phyloP scores from a whole-genome alignment of 2,888 invertebrate species.

The Chironomus riparius region DNA sequence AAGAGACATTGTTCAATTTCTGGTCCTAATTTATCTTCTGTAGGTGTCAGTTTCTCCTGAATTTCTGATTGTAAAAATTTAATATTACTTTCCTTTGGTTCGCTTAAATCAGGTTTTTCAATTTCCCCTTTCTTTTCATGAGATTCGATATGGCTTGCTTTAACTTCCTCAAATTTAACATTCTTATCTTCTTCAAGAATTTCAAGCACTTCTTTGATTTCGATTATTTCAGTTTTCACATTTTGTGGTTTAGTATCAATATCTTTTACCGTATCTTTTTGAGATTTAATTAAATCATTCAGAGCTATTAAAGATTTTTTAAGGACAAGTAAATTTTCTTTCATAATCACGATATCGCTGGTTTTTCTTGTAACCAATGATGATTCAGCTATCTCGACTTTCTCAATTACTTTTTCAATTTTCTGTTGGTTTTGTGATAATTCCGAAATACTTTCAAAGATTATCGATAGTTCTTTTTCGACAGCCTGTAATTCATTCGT shows the following conservation, averaged over 20 bases:
- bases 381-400: slow-evolving; percentile 16
- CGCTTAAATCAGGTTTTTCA: too few relatives aligned
- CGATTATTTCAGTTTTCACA: background rate
- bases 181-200: background rate
- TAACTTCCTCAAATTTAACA: background rate
- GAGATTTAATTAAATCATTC: background rate
- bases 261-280: background rate
- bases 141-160: too few relatives aligned
- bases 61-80: background rate
- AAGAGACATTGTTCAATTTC: slow-evolving; percentile 26
- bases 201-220: background rate
- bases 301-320: slow-evolving; percentile 3
- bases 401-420: slow-evolving; percentile 11
- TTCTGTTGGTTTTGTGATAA: slow-evolving; percentile 10
- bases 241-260: background rate
- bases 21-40: background rate
- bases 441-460: slow-evolving; percentile 26
- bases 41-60: background rate
- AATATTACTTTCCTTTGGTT: too few relatives aligned
- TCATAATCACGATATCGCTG: slow-evolving; percentile 7
- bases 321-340: background rate
- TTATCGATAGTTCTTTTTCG: slow-evolving; percentile 19
- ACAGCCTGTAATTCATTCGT: slow-evolving; percentile 16
- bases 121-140: slow-evolving; percentile 23
- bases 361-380: slow-evolving; percentile 20